These are phyloP conservation scores for Troides helena DNA, from an alignment of 2,888 invertebrate species.

Conservation along the genomic window DNA sequence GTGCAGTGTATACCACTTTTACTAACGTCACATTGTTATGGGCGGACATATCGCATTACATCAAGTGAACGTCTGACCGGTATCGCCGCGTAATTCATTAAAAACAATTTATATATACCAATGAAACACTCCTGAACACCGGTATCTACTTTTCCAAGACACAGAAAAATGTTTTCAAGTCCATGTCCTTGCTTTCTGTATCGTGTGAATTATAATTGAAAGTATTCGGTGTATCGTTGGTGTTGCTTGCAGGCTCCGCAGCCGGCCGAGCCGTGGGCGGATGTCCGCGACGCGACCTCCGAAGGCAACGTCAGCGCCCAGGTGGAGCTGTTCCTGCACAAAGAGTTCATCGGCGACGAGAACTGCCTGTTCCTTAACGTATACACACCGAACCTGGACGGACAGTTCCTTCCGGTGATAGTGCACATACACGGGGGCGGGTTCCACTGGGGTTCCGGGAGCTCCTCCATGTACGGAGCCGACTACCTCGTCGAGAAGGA, in stretches of 20 bases:
- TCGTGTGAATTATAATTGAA: too few relatives aligned
- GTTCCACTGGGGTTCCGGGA: constrained; percentile 75
- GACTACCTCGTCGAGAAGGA: constrained; percentile 80
- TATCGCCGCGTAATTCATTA: too few relatives aligned
- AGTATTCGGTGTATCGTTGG: not conserved
- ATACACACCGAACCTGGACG: constrained; percentile 81
- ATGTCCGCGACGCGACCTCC: constrained; percentile 80
- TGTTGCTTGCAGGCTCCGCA: constrained; percentile 78
- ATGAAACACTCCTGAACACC: too few relatives aligned
- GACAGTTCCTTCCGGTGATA: constrained; percentile 77
- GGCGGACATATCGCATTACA: too few relatives aligned
- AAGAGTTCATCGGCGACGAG: constrained; percentile 77
- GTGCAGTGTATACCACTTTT: too few relatives aligned
- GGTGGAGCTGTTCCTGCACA: constrained; percentile 61
- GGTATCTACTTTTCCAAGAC: too few relatives aligned
- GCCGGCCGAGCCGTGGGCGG: constrained; percentile 79
- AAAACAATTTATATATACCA: too few relatives aligned
- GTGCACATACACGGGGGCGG: constrained; percentile 80
- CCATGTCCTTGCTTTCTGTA: too few relatives aligned
- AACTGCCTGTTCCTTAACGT: constrained; percentile 86
- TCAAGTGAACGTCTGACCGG: too few relatives aligned
- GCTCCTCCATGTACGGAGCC: constrained; percentile 66
- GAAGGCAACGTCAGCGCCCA: constrained; percentile 83
- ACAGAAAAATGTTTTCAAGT: too few relatives aligned
- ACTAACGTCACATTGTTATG: too few relatives aligned